Evolutionary conservation across 1,140 invertebrate genomes (phyloP).

Genomic region (Pogonognathellus flavescens): DNA sequence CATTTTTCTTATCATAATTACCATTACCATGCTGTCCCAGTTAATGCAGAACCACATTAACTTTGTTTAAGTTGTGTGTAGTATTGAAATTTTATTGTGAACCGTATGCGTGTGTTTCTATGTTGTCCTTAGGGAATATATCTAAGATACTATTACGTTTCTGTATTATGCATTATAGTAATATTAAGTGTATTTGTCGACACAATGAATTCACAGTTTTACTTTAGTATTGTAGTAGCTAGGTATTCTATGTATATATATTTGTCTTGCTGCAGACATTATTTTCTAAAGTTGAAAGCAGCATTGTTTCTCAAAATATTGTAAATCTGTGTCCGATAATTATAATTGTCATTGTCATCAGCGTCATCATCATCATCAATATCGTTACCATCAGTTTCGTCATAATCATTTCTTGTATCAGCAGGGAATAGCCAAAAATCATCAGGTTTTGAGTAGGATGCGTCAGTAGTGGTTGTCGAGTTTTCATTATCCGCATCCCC

Average conservation of each 20-base stretch:
- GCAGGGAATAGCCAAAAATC: neutral
- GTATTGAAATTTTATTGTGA: no score
- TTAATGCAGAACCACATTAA: no score
- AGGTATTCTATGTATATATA: neutral
- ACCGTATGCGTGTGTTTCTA: no score
- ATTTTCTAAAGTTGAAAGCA: slow-evolving; percentile 36
- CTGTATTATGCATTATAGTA: no score
- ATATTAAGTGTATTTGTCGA: no score
- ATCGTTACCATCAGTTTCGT: slow-evolving; percentile 21
- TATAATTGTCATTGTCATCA: slow-evolving; percentile 52
- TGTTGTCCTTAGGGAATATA: no score
- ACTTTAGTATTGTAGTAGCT: no score
- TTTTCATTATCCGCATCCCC: slow-evolving; percentile 1
- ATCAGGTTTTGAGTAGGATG: slow-evolving; percentile 15
- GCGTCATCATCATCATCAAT: slow-evolving; percentile 37
- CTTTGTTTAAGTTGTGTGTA: no score
- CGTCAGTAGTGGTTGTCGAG: neutral
- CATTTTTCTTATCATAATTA: no score
- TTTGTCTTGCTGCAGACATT: slow-evolving; percentile 18
- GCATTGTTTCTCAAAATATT: slow-evolving; percentile 48
- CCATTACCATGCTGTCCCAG: no score
- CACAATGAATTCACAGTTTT: no score
- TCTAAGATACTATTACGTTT: no score
- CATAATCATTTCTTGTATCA: neutral
- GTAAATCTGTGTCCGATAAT: slow-evolving; percentile 40